Evolutionary conservation across 2,797 vertebrate genomes (phyloP).

Genomic region (Artibeus lituratus): DNA sequence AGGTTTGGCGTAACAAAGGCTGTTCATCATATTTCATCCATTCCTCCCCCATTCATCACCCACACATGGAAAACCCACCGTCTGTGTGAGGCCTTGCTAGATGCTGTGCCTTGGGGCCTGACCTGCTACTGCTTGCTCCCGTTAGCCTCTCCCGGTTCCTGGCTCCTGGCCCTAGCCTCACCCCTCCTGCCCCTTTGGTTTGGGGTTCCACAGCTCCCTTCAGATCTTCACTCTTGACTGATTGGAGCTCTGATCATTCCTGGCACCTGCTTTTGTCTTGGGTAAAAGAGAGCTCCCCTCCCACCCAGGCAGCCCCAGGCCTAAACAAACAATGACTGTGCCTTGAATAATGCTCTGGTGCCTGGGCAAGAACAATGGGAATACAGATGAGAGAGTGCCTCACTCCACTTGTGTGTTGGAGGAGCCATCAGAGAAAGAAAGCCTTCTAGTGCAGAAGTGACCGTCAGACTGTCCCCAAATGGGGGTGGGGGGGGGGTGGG

Average conservation of each 20-base stretch:
- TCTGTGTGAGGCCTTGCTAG: fast-evolving
- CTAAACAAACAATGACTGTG: background rate
- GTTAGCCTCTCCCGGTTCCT: background rate
- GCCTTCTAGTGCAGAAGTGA: background rate
- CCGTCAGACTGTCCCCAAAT: background rate
- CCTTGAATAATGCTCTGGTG: background rate
- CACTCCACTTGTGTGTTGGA: background rate
- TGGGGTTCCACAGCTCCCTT: background rate
- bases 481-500: background rate
- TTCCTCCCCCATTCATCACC: too few relatives aligned
- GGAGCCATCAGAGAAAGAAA: background rate
- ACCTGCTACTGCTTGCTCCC: background rate
- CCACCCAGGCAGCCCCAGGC: background rate
- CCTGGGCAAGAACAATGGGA: background rate
- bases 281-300: background rate
- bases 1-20: background rate
- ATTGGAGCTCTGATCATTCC: background rate
- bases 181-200: background rate
- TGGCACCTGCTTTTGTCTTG: background rate
- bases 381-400: background rate
- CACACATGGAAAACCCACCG: fast-evolving
- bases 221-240: background rate
- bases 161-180: background rate
- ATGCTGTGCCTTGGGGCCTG: background rate
- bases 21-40: background rate